phyloP scores from a whole-genome alignment of 2,888 invertebrate genomes.

The Minunthozetes semirufus region DNA sequence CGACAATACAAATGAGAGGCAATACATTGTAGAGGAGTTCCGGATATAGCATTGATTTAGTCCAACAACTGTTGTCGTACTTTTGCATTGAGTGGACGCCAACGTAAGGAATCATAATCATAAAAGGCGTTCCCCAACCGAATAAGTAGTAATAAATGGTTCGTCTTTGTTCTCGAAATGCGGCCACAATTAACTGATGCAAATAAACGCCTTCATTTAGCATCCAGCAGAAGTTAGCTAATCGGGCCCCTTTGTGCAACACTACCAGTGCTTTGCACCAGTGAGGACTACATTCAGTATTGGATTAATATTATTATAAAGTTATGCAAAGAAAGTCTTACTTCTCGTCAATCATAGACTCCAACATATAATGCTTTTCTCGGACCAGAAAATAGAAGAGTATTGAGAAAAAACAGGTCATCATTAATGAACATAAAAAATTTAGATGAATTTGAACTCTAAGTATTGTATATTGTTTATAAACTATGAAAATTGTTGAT shows the following conservation, averaged over 20 bases:
- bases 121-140: constrained; percentile 45
- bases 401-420: constrained; percentile 57
- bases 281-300: constrained; percentile 10
- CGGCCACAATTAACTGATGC: constrained; percentile 60
- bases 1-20: constrained; percentile 54
- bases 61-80: constrained; percentile 37
- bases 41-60: constrained; percentile 36
- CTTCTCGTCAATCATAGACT: constrained; percentile 36
- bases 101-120: constrained; percentile 34
- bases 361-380: constrained; percentile 32
- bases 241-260: constrained; percentile 55
- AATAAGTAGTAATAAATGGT: constrained; percentile 47
- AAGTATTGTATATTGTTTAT: constrained; percentile 50
- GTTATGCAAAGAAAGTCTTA: not conserved
- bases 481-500: constrained; percentile 55
- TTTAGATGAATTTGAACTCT: constrained; percentile 58
- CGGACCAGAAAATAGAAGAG: constrained; percentile 51
- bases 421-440: constrained; percentile 56
- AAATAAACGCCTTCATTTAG: constrained; percentile 60
- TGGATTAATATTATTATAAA: not conserved
- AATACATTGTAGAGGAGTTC: constrained; percentile 61
- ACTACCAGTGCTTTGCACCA: constrained; percentile 56
- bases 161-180: constrained; percentile 56
- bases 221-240: constrained; percentile 63
- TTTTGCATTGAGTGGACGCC: constrained; percentile 24